These are phyloP conservation scores for Urocolius indicus DNA, from an alignment of 2,113 vertebrate genomes.

Conservation along the genomic window DNA sequence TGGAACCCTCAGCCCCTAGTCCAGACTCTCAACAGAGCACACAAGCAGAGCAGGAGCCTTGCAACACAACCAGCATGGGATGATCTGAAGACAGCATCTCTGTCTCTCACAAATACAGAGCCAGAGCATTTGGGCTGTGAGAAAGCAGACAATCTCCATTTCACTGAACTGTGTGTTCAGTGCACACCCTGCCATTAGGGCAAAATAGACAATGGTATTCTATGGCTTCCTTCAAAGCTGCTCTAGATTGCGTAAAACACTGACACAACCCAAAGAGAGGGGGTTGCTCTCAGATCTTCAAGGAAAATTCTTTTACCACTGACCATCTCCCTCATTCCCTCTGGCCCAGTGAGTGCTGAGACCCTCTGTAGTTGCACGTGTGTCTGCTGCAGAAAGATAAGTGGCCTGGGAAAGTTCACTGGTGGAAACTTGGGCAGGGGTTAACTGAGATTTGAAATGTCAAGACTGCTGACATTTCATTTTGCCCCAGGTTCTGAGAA, in stretches of 20 bases:
- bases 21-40: background rate
- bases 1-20: background rate
- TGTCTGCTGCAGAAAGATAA: background rate
- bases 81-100: background rate
- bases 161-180: too few species aligned
- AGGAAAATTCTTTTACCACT: background rate
- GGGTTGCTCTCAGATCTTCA: background rate
- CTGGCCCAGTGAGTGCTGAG: background rate
- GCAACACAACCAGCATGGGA: background rate
- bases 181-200: too few species aligned
- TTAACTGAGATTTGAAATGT: background rate
- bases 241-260: background rate
- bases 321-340: background rate
- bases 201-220: background rate
- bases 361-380: background rate
- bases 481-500: background rate
- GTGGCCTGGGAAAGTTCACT: background rate
- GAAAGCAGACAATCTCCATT: accelerated
- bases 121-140: background rate
- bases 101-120: background rate
- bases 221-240: background rate
- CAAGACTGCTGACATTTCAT: background rate
- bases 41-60: background rate
- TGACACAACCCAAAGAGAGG: background rate
- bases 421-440: background rate